A percentile compares a stretch with the other conserved stretches of the same genome.
Evolutionary conservation across 2,113 vertebrate genomes (phyloP).

Genomic region (Elgaria multicarinata): DNA sequence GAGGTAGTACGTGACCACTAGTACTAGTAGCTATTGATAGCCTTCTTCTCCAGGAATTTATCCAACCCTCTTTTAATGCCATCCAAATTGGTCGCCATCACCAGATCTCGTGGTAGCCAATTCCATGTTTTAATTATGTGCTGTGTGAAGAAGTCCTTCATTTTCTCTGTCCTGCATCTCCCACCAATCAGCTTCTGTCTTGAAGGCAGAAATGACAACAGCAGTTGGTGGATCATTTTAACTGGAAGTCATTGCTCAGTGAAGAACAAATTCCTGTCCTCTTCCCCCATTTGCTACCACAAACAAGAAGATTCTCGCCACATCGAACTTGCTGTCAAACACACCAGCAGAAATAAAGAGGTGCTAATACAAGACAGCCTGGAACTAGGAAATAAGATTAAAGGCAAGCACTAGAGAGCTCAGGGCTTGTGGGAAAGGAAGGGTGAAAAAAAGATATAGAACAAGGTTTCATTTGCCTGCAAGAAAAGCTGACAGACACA

Average conservation of each 20-base stretch:
- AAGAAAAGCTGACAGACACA: slow-evolving; percentile 55
- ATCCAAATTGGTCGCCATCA: too few relatives aligned
- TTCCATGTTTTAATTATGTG: too few relatives aligned
- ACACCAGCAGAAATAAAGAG: slow-evolving; percentile 66
- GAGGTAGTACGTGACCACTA: too few relatives aligned
- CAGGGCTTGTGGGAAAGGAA: slow-evolving; percentile 31
- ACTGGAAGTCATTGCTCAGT: slow-evolving; percentile 65
- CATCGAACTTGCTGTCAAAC: slow-evolving; percentile 63
- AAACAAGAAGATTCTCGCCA: slow-evolving; percentile 59
- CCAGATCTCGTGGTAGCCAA: too few relatives aligned
- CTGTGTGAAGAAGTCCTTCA: too few relatives aligned
- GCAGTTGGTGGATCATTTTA: slow-evolving; percentile 62
- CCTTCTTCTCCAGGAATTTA: too few relatives aligned
- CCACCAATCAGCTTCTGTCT: too few relatives aligned
- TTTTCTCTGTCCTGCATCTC: too few relatives aligned
- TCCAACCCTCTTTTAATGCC: too few relatives aligned
- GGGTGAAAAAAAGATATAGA: not conserved
- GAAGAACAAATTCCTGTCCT: slow-evolving; percentile 51
- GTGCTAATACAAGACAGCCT: slow-evolving; percentile 59
- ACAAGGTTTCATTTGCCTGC: slow-evolving; percentile 49
- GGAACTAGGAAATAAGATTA: slow-evolving; percentile 65
- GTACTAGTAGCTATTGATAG: too few relatives aligned
- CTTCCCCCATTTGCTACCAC: slow-evolving; percentile 53
- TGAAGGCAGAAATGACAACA: slow-evolving; percentile 49
- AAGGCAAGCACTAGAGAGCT: slow-evolving; percentile 46